Percentiles rank a stretch among this genome's conserved stretches.
phyloP scores from a whole-genome alignment of 2,888 invertebrate species.

The Laspeyria flexula region DNA sequence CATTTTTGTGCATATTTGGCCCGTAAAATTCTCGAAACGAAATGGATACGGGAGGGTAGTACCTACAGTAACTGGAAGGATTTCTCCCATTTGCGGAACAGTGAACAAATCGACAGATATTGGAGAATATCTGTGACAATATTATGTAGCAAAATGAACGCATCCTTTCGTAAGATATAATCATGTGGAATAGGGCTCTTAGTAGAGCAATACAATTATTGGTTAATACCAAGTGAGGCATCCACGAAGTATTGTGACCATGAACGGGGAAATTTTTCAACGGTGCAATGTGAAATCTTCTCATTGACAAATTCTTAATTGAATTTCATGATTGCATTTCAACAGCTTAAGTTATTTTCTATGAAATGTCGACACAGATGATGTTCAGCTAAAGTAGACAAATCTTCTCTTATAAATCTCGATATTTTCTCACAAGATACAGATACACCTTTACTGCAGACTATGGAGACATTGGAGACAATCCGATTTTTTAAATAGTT shows the following conservation, averaged over 20 bases:
- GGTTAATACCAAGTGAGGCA: constrained; percentile 25
- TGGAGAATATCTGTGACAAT: constrained; percentile 1
- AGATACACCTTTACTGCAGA: no score
- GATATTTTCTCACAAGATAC: no score
- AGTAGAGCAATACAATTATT: constrained; percentile 53
- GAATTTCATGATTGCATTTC: no score
- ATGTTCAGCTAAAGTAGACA: not conserved
- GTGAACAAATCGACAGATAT: not conserved
- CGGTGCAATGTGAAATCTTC: not conserved
- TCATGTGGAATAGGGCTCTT: constrained; percentile 43
- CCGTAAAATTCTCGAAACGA: no score
- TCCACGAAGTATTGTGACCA: constrained; percentile 17
- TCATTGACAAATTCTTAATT: not conserved
- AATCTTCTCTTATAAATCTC: not conserved
- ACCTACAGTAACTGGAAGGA: no score
- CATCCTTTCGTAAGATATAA: constrained; percentile 45
- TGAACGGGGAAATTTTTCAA: not conserved
- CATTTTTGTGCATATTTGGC: no score
- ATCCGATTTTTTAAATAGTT: no score
- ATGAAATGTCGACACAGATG: not conserved
- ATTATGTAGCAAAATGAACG: constrained; percentile 20
- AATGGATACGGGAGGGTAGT: no score
- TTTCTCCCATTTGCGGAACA: not conserved
- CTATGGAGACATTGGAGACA: no score
- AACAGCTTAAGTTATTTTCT: no score